Conservation (phyloP, 2,888 invertebrate species). For the Yponomeuta sedellus region DNA sequence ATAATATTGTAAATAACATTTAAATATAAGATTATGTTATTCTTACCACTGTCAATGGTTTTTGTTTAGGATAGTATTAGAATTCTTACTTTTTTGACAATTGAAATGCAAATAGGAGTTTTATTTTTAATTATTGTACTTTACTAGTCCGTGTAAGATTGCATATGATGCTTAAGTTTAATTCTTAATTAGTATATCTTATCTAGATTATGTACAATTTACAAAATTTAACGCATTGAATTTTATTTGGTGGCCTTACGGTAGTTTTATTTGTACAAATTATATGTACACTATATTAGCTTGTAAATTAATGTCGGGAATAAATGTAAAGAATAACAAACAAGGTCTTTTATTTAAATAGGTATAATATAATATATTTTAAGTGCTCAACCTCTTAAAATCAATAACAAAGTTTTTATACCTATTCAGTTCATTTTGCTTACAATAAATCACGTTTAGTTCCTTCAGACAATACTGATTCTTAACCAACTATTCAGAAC, state of each 20-base stretch:
- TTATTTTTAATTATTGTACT: slow-evolving; percentile 33
- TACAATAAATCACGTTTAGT: too few relatives aligned
- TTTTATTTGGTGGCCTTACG: slow-evolving; percentile 35
- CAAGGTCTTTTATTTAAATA: slow-evolving; percentile 17
- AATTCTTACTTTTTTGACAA: slow-evolving; percentile 1
- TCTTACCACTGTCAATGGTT: slow-evolving; percentile 36
- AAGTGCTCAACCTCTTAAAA: not conserved
- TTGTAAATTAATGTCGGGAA: slow-evolving; percentile 67
- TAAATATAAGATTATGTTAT: slow-evolving; percentile 29
- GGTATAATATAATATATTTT: not conserved
- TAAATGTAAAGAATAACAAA: slow-evolving; percentile 65
- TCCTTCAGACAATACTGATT: too few relatives aligned
- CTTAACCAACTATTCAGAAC: too few relatives aligned
- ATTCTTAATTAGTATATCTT: slow-evolving; percentile 1
- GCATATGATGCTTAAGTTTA: slow-evolving; percentile 59
- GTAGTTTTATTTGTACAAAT: slow-evolving; percentile 58
- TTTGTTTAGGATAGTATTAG: not conserved
- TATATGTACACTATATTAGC: slow-evolving; percentile 63
- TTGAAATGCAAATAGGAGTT: slow-evolving; percentile 5
- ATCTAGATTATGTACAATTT: slow-evolving; percentile 33
- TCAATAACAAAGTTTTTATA: not conserved
- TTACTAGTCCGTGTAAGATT: slow-evolving; percentile 61
- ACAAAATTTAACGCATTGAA: slow-evolving; percentile 35
- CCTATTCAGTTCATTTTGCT: not conserved
- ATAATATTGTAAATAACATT: slow-evolving; percentile 62